These are phyloP conservation scores for Pseudolaguvia tuberculata DNA, from an alignment of 2,113 vertebrate genomes.

Conservation along the genomic window DNA sequence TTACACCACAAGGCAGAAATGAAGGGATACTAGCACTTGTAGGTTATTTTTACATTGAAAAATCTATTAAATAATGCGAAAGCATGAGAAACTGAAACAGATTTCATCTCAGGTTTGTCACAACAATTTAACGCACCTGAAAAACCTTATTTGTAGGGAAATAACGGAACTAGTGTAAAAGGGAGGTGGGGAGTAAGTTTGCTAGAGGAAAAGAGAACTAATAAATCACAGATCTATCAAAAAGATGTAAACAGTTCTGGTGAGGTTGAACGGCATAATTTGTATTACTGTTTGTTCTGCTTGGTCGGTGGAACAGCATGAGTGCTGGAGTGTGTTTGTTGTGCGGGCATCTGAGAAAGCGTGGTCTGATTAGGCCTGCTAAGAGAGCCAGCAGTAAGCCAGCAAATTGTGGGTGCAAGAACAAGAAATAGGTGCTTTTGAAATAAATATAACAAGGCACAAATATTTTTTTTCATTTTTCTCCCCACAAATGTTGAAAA, in stretches of 20 bases:
- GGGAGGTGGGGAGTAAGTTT: background rate
- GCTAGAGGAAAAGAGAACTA: background rate
- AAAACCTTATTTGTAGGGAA: background rate
- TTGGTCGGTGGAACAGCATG: constrained; percentile 29
- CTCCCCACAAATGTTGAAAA: constrained; percentile 72
- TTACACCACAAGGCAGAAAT: constrained; percentile 1
- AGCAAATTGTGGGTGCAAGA: constrained; percentile 41
- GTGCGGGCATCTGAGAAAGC: constrained; percentile 29
- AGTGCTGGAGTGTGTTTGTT: constrained; percentile 37
- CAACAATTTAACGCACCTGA: constrained; percentile 30
- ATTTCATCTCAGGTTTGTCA: constrained; percentile 32
- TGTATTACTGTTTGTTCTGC: constrained; percentile 34
- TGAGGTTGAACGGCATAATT: constrained; percentile 14
- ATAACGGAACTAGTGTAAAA: background rate
- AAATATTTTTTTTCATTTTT: constrained; percentile 58
- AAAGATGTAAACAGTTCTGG: constrained; percentile 30
- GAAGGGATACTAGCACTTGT: constrained; percentile 35
- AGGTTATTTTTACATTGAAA: constrained; percentile 38
- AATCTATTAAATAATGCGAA: constrained; percentile 42
- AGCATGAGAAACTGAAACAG: constrained; percentile 28
- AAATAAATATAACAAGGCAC: constrained; percentile 94
- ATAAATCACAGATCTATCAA: constrained; percentile 33
- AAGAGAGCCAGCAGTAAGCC: constrained; percentile 54
- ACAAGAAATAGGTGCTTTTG: constrained; percentile 48
- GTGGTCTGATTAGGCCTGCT: constrained; percentile 50